Evolutionary conservation across 1,140 invertebrate genomes (phyloP).

Genomic region (Agraylea sexmaculata): DNA sequence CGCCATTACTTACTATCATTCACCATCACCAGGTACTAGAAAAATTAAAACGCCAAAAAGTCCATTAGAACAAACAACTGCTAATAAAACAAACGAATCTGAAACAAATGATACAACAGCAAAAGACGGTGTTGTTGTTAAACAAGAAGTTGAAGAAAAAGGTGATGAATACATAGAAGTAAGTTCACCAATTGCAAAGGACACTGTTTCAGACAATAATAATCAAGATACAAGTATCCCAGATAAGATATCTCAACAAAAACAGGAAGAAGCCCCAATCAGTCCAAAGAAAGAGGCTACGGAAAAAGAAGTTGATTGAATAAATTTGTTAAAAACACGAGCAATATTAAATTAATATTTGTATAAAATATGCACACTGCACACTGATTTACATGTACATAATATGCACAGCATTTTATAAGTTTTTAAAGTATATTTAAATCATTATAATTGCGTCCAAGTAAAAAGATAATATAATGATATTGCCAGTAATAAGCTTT

Average conservation of each 20-base stretch:
- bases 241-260: conserved; percentile 7
- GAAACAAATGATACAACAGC: conserved; percentile 6
- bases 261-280: conserved; percentile 10
- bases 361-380: too few species aligned
- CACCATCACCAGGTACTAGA: conserved; percentile 14
- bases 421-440: too few species aligned
- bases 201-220: too few species aligned
- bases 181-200: conserved; percentile 13
- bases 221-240: too few species aligned
- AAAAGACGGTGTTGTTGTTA: conserved; percentile 13
- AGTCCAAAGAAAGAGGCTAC: conserved; percentile 20
- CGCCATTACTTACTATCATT: conserved; percentile 14
- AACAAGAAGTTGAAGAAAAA: conserved; percentile 19
- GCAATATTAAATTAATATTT: too few species aligned
- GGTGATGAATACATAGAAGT: conserved; percentile 21
- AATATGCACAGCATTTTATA: too few species aligned
- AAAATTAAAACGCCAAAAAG: conserved; percentile 19
- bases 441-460: too few species aligned
- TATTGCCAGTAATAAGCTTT: too few species aligned
- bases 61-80: too few species aligned
- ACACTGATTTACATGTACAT: too few species aligned
- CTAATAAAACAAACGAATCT: conserved; percentile 6
- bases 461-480: too few species aligned
- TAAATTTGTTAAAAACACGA: too few species aligned
- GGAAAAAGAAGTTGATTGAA: conserved; percentile 10